Conservation (phyloP, 2,113 vertebrate species). For the Archocentrus centrarchus region DNA sequence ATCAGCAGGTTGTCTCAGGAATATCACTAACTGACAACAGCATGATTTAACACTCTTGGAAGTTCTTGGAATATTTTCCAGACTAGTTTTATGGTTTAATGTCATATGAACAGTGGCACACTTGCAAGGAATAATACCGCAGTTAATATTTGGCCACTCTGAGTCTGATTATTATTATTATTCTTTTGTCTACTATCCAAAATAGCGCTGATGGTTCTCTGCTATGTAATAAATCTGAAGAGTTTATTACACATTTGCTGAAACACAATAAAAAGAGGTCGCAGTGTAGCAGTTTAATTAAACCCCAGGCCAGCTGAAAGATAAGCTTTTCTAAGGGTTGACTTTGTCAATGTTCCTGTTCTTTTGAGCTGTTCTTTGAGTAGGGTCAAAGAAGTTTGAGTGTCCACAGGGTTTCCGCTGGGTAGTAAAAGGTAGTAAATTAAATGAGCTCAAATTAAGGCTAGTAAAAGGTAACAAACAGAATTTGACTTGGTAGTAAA, state of each 20-base stretch:
- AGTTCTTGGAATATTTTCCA: not conserved
- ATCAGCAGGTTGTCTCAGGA: conserved; percentile 90
- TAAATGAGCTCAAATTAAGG: too few relatives aligned
- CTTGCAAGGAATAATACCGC: not conserved
- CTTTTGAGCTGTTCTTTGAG: not conserved
- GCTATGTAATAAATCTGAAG: not conserved
- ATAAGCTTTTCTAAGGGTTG: not conserved
- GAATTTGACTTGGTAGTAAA: too few relatives aligned
- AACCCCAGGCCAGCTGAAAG: not conserved
- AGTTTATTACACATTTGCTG: not conserved
- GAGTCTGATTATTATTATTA: not conserved
- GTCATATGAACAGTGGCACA: not conserved
- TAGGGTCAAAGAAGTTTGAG: not conserved
- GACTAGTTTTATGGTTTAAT: not conserved
- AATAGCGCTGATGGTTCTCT: not conserved
- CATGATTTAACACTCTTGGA: not conserved
- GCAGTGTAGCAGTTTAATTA: not conserved
- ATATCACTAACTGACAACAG: not conserved
- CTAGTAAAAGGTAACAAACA: too few relatives aligned
- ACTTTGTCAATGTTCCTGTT: not conserved
- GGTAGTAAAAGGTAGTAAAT: too few relatives aligned
- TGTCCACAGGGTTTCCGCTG: too few relatives aligned
- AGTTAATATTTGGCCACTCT: not conserved
- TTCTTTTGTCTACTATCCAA: not conserved
- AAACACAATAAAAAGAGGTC: not conserved